A percentile compares a stretch with the other conserved stretches of the same genome.
These are phyloP conservation scores for Nannobrachium achirus DNA, from an alignment of 2,113 vertebrate species.

Conservation along the genomic window DNA sequence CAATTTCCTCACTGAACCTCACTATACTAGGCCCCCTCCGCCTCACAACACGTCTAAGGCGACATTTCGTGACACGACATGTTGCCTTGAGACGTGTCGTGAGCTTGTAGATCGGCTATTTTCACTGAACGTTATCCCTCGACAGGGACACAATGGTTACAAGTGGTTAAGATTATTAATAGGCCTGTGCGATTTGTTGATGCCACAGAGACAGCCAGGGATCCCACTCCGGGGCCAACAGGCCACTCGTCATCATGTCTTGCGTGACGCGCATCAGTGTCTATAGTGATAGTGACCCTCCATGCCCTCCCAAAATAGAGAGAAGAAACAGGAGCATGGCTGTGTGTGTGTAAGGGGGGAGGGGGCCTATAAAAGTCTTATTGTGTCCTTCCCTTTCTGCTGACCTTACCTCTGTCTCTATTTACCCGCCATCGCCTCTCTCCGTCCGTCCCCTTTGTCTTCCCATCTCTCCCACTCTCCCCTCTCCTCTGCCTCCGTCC, in stretches of 20 bases:
- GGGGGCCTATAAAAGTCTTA: constrained; percentile 58
- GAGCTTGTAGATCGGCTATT: no score
- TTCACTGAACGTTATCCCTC: no score
- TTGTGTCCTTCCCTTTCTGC: constrained; percentile 32
- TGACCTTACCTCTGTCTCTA: constrained; percentile 35
- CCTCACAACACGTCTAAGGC: no score
- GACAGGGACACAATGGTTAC: no score
- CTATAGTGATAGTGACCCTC: not conserved
- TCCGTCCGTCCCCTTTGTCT: constrained; percentile 28
- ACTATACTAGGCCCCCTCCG: no score
- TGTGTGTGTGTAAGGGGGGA: constrained; percentile 2
- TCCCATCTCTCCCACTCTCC: constrained; percentile 1
- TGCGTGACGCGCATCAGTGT: constrained; percentile 4
- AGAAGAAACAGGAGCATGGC: constrained; percentile 25
- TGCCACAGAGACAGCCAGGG: not conserved
- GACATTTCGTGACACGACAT: no score
- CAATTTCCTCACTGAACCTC: no score
- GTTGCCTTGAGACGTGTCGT: no score
- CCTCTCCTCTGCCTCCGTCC: constrained; percentile 35
- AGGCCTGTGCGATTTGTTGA: constrained; percentile 27
- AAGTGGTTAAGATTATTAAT: constrained; percentile 30
- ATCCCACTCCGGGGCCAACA: constrained; percentile 24
- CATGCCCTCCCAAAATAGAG: constrained; percentile 48
- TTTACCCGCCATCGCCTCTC: constrained; percentile 18
- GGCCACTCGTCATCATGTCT: constrained; percentile 39